phyloP scores from a whole-genome alignment of 1,140 invertebrate species.

The Psilanteris sp. region DNA sequence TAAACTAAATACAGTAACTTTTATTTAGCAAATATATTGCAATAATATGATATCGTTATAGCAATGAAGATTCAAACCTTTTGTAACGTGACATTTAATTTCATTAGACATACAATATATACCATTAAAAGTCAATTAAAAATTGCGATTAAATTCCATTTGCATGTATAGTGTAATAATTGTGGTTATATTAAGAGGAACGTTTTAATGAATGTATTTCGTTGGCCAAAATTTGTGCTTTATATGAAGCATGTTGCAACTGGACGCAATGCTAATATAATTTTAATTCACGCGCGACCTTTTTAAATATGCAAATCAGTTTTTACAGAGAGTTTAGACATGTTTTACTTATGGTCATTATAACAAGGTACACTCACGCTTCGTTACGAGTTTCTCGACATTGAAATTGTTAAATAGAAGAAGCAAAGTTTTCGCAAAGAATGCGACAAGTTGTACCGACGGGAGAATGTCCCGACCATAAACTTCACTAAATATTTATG shows the following conservation, averaged over 20 bases:
- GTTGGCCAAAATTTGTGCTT: neutral
- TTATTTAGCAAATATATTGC: too few relatives aligned
- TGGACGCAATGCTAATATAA: neutral
- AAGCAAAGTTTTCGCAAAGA: slow-evolving; percentile 37
- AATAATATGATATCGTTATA: neutral
- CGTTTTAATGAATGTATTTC: neutral
- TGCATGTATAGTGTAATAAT: too few relatives aligned
- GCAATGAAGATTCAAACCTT: slow-evolving; percentile 14
- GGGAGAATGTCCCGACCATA: slow-evolving; percentile 22
- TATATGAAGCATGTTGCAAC: too few relatives aligned
- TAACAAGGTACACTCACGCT: slow-evolving; percentile 19
- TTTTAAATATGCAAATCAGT: slow-evolving; percentile 3
- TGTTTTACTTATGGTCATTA: neutral
- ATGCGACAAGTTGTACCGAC: slow-evolving; percentile 18
- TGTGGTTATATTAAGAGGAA: too few relatives aligned
- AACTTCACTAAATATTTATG: slow-evolving; percentile 53
- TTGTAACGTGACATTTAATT: neutral
- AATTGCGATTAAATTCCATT: neutral
- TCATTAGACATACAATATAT: too few relatives aligned
- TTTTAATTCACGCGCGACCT: neutral
- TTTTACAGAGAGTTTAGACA: slow-evolving; percentile 1
- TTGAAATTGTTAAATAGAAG: slow-evolving; percentile 40
- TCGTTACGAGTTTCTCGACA: slow-evolving; percentile 35
- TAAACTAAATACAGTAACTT: too few relatives aligned
- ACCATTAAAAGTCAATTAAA: slow-evolving; percentile 27